A percentile compares a stretch with the other conserved stretches of the same genome.
These are phyloP conservation scores for Venusia cambrica DNA, from an alignment of 2,888 invertebrate species.

Conservation along the genomic window DNA sequence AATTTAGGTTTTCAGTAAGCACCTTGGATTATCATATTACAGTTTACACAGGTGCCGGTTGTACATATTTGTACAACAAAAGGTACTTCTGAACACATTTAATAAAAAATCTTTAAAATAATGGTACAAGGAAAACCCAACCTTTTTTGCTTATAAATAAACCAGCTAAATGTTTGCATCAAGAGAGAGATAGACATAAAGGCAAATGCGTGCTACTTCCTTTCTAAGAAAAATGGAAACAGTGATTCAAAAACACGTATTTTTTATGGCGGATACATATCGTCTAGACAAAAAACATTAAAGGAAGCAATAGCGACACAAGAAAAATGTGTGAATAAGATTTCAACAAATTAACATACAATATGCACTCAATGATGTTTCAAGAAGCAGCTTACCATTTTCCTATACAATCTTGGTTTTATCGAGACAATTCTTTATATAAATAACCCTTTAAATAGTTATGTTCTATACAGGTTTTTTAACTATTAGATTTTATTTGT, in stretches of 20 bases:
- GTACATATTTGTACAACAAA: too few species aligned
- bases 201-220: conserved; percentile 3
- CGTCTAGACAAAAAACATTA: conserved; percentile 21
- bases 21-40: conserved; percentile 17
- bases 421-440: too few species aligned
- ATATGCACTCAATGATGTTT: conserved; percentile 16
- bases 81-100: too few species aligned
- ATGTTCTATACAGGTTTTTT: too few species aligned
- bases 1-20: conserved; percentile 11
- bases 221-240: conserved; percentile 10
- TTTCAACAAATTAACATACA: conserved; percentile 28
- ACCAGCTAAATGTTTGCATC: neutral
- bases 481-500: too few species aligned
- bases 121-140: neutral
- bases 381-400: too few species aligned
- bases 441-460: too few species aligned
- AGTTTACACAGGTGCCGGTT: conserved; percentile 17
- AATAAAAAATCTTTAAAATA: too few species aligned
- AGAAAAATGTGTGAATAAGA: conserved; percentile 24
- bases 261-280: conserved; percentile 11
- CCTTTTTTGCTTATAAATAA: neutral
- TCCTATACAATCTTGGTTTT: too few species aligned
- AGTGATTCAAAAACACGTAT: conserved; percentile 8
- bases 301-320: conserved; percentile 21
- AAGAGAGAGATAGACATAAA: too few species aligned